These are phyloP conservation scores for Sicus ferrugineus DNA, from an alignment of 2,888 invertebrate species.

Conservation along the genomic window DNA sequence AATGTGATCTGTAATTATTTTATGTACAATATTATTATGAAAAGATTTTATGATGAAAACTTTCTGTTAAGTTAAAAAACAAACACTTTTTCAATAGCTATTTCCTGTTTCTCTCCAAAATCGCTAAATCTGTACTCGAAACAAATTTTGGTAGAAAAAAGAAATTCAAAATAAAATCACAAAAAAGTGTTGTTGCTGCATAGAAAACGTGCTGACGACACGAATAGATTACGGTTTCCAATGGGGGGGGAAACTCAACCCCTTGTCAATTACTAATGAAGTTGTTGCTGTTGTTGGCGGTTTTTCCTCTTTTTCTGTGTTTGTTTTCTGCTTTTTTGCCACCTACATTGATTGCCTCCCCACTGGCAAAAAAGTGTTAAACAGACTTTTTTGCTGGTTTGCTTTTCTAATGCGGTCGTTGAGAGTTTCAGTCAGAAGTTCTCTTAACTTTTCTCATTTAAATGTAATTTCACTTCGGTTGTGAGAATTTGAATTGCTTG, in stretches of 20 bases:
- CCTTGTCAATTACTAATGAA: not conserved
- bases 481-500: not conserved
- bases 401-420: slow-evolving; percentile 39
- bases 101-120: not conserved
- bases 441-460: slow-evolving; percentile 30
- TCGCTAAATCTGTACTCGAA: not conserved
- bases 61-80: too few relatives aligned
- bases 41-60: too few relatives aligned
- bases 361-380: slow-evolving; percentile 6
- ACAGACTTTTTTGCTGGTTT: slow-evolving; percentile 36
- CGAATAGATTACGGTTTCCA: slow-evolving; percentile 25
- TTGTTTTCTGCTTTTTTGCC: too few relatives aligned
- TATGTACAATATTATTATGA: too few relatives aligned
- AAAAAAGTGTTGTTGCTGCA: slow-evolving; percentile 35
- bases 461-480: slow-evolving; percentile 36
- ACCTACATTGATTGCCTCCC: too few relatives aligned
- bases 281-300: not conserved
- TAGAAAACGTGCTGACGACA: slow-evolving; percentile 29
- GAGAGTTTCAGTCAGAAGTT: slow-evolving; percentile 27
- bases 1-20: too few relatives aligned
- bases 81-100: not conserved
- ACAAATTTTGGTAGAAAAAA: too few relatives aligned
- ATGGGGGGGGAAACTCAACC: not conserved
- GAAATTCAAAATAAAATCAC: too few relatives aligned
- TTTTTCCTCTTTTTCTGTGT: not conserved